Evolutionary conservation across 2,797 vertebrate genomes (phyloP), one percentile per base, ranked within the genome.

Genomic region (Acipenser ruthenus): DNA sequence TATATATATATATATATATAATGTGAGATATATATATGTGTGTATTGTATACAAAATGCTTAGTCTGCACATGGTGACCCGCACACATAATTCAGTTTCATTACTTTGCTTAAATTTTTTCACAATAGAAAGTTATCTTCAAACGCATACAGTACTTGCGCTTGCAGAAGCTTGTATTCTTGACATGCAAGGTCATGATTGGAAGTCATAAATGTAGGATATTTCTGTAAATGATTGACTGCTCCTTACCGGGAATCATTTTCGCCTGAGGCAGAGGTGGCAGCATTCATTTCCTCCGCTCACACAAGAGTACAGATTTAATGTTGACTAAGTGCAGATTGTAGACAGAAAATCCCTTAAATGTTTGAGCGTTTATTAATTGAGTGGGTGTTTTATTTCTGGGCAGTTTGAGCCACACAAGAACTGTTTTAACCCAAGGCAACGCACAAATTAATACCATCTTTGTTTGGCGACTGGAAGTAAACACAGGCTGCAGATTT

Each of bases 381-480:
- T 74, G 83, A 77, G 80, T 80, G 82, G 76, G 73, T 82, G 80
- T 82, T 88, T 87, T 85, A 88, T 90, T 86, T 83, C 81, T 75
- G 80, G 83, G 79, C 79, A 79, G 80, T 77, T 75, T 72, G 84
- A 88, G 81, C 84, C 84, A 88, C 87, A 87, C 86, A 90, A 78
- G 88, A 87, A 86, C 84, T 84, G 71, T 71, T 48, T 74, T 83
- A 81, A 88, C 89, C 87, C 82, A 82, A 84, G 88, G 91, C 91
- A 68, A 82, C 77, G 67, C 75, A 74, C 83, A 82, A 64, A 80
- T 83, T 82, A 77, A 86, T 78, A 77, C 75, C 69, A 76, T 73
- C 84, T 86, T 82, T 87, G 84, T 90, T 79, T 84, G 79, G 73
- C 72, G 77, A 72, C 58, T 49, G 8, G 76, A 73, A 75, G 76